Evolutionary conservation across 2,888 invertebrate genomes (phyloP), one percentile per base, ranked within the genome.

Genomic region (Tortrix viridana): DNA sequence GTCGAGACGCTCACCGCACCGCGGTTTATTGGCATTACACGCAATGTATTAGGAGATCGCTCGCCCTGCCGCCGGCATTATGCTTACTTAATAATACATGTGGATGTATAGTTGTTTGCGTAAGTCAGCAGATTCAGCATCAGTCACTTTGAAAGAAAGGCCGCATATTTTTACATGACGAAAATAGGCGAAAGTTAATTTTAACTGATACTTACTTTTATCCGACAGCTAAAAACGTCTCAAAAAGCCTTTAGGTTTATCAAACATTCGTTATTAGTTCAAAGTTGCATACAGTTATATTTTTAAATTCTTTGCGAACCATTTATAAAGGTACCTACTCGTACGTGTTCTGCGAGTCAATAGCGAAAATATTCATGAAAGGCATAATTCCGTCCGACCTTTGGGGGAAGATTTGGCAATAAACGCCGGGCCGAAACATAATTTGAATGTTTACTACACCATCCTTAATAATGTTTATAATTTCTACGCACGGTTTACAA

Each of bases 361-460:
- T 77, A 69, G 74, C 53, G 59, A 61, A 64, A 65, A 72, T 79
- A 80, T 80, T 84, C 79, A 81, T 79, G 79, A 79, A 74, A 65
- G 70, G 67, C 71, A 73, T 71, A 71, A 72, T 74, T 71, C 64
- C 66, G 44, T 67, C 68, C 75, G 75, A 79, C 78, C 78, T 75
- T 65, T 71, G 70, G 63, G 69, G 69, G 70, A 75, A 75, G 77
- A 76, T 76, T 76, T 74, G 68, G 72, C 73, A 78, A 79, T 78
- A 79, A 73, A 74, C 70, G 73, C 65, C 50, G 65, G 66, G 69
- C 73, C 74, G 57, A 64, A 73, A 76, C 71, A 73, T 79, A 74
- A 75, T 79, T 78, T 76, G 71, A 77, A 80, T 77, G 76, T 80
- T 76, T 72, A 74, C 69, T 69, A 65, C 73, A 43, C 52, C 46